These are phyloP conservation scores for Hoplias malabaricus DNA, from an alignment of 2,113 vertebrate species.

Conservation along the genomic window DNA sequence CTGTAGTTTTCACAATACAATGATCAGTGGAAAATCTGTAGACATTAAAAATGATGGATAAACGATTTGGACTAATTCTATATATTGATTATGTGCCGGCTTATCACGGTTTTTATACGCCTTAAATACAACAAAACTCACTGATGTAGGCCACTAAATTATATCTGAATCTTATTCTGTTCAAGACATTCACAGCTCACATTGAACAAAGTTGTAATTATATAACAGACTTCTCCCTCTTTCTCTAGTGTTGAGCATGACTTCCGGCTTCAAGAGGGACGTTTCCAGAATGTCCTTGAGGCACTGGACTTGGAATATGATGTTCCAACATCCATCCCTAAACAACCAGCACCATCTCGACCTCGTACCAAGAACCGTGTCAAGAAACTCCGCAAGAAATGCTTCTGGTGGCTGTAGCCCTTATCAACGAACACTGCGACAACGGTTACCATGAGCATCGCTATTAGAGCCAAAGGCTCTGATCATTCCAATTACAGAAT, in stretches of 20 bases:
- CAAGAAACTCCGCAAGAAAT: slow-evolving; percentile 94
- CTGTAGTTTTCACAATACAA: background rate
- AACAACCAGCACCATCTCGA: slow-evolving; percentile 35
- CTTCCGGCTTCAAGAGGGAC: slow-evolving; percentile 92
- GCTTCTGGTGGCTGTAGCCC: slow-evolving; percentile 92
- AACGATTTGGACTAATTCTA: no score
- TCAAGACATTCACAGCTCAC: no score
- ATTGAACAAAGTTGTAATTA: no score
- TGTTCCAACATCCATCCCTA: slow-evolving; percentile 63
- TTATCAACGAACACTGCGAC: background rate
- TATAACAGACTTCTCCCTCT: no score
- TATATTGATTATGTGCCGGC: no score
- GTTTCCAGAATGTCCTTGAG: slow-evolving; percentile 84
- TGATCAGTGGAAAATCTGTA: background rate
- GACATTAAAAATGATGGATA: slow-evolving; percentile 8
- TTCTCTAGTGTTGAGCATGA: slow-evolving; percentile 88
- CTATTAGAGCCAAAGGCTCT: slow-evolving; percentile 1
- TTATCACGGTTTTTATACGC: no score
- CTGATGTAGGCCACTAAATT: no score
- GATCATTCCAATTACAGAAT: slow-evolving; percentile 26
- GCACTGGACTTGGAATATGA: slow-evolving; percentile 78
- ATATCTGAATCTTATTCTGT: no score
- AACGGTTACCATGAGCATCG: background rate
- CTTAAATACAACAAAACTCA: no score
- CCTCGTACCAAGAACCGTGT: slow-evolving; percentile 76